Conservation (phyloP, 2,797 vertebrate species). For the Rhabdomys pumilio region DNA sequence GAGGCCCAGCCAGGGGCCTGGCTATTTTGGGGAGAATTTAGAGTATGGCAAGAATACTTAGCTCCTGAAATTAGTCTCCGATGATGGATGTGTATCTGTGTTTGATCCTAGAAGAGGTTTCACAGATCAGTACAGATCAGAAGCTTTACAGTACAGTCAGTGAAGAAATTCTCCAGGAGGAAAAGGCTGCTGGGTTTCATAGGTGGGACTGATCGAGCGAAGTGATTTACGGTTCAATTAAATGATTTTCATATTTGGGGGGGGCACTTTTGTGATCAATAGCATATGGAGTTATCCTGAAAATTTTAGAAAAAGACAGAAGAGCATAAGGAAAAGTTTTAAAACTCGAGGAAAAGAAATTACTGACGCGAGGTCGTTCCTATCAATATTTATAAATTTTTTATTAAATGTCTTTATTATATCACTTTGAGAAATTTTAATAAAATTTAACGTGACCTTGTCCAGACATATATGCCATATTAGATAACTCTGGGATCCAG, state of each 20-base stretch:
- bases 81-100: neutral
- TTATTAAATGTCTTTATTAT: neutral
- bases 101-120: slow-evolving; percentile 10
- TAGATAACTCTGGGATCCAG: neutral
- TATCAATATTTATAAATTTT: slow-evolving; percentile 17
- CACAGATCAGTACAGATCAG: neutral
- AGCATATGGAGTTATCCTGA: neutral
- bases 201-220: neutral
- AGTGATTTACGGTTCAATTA: slow-evolving; percentile 47
- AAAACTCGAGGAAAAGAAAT: neutral
- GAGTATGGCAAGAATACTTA: slow-evolving; percentile 12
- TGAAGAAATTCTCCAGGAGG: neutral
- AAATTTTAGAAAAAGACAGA: slow-evolving; percentile 41
- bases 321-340: slow-evolving; percentile 1
- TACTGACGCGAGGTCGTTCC: neutral
- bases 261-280: neutral
- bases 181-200: neutral
- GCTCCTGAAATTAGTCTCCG: neutral
- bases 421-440: slow-evolving; percentile 44
- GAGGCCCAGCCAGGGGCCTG: neutral
- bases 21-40: neutral
- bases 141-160: neutral
- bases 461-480: neutral
- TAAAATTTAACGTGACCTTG: neutral
- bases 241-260: slow-evolving; percentile 38